These are phyloP conservation scores for Heteromormyrus szaboi DNA, from an alignment of 2,797 vertebrate genomes.

Conservation along the genomic window DNA sequence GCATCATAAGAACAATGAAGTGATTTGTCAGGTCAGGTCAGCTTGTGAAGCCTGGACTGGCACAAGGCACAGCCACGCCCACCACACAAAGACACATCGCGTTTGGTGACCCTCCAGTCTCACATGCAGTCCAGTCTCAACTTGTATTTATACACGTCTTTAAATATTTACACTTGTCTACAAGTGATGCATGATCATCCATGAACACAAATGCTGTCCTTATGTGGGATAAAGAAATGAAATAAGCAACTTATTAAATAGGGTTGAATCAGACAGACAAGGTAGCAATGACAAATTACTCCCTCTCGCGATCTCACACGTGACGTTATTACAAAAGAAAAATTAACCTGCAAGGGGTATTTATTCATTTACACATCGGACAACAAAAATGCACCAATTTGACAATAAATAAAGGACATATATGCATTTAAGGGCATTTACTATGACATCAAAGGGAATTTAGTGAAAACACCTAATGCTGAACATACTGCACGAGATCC, in stretches of 20 bases:
- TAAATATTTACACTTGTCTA: not conserved
- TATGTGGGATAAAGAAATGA: not conserved
- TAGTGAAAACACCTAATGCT: constrained; percentile 32
- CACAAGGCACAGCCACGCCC: not conserved
- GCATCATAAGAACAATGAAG: not conserved
- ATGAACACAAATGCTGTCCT: not conserved
- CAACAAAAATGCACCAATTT: constrained; percentile 26
- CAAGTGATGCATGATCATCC: not conserved
- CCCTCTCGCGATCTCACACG: not conserved
- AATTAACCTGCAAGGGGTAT: not conserved
- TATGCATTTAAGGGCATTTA: constrained; percentile 34
- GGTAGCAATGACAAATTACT: not conserved
- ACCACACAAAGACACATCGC: not conserved
- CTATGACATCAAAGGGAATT: constrained; percentile 35
- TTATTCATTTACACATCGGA: constrained; percentile 3
- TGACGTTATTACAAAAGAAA: not conserved
- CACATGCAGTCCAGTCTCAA: not conserved
- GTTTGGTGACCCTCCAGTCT: not conserved
- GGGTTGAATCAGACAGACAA: not conserved
- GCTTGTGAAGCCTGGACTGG: not conserved
- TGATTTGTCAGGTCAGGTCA: not conserved
- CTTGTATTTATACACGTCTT: not conserved
- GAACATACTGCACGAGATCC: constrained; percentile 16
- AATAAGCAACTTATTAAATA: not conserved
- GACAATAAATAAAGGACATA: constrained; percentile 61